phyloP scores from a whole-genome alignment of 2,113 vertebrate species.

The Eclectus roratus region DNA sequence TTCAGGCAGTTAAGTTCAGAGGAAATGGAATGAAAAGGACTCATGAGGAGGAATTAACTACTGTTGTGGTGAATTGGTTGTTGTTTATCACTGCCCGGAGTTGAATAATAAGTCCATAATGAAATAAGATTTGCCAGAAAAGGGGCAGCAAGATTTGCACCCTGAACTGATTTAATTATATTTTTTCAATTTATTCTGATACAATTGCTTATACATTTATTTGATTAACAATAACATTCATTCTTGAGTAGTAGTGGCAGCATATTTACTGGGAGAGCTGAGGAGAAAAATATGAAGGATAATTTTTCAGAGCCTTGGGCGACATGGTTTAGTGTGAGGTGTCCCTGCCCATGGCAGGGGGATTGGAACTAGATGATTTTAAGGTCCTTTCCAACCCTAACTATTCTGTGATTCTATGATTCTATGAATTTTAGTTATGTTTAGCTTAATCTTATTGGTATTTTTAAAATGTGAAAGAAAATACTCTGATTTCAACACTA shows the following conservation, averaged over 20 bases:
- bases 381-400: no score
- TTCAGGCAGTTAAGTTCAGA: background rate
- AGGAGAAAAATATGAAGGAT: background rate
- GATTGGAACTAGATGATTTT: no score
- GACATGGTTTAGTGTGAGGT: no score
- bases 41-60: background rate
- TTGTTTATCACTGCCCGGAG: background rate
- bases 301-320: background rate
- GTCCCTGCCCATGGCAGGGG: no score
- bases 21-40: background rate
- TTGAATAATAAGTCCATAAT: background rate
- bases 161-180: background rate
- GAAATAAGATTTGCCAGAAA: background rate
- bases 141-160: background rate
- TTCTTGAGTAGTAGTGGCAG: background rate
- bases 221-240: background rate
- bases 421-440: background rate
- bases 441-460: background rate
- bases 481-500: background rate
- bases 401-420: no score
- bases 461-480: background rate
- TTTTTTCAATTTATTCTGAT: background rate
- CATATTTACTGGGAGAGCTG: background rate
- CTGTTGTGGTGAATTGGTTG: background rate
- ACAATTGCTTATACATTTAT: background rate